Evolutionary conservation across 2,113 vertebrate species (phyloP).

Genomic region (Leptobrachium leishanense): DNA sequence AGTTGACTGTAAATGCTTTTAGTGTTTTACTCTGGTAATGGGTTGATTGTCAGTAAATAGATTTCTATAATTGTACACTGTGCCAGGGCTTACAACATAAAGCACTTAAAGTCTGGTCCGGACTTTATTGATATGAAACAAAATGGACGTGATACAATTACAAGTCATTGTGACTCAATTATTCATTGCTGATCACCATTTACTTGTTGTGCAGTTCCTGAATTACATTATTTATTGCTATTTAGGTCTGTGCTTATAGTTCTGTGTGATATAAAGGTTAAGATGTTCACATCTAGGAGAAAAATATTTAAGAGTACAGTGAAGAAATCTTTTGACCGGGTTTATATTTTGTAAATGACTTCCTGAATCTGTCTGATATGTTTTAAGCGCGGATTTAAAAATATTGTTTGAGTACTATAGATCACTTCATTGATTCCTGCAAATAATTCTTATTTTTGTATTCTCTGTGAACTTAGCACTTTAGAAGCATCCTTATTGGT

Average conservation of each 20-base stretch:
- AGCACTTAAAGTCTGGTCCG: constrained; percentile 37
- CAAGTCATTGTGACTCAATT: constrained; percentile 46
- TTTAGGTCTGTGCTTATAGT: constrained; percentile 11
- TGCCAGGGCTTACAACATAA: constrained; percentile 44
- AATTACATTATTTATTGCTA: constrained; percentile 31
- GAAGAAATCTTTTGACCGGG: neutral
- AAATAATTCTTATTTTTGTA: no score
- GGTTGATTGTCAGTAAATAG: constrained; percentile 49
- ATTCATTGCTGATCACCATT: constrained; percentile 41
- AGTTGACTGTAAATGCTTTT: constrained; percentile 49
- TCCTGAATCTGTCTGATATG: no score
- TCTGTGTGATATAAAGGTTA: constrained; percentile 1
- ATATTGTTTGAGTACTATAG: no score
- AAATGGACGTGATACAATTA: constrained; percentile 42
- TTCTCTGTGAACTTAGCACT: no score
- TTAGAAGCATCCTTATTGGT: no score
- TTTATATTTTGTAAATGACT: neutral
- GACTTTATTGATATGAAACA: constrained; percentile 47
- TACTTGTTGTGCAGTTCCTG: neutral
- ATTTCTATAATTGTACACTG: constrained; percentile 44
- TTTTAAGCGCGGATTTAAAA: no score
- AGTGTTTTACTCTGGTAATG: constrained; percentile 45
- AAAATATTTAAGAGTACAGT: neutral
- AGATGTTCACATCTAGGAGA: neutral
- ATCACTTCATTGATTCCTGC: no score